Evolutionary conservation across 2,888 invertebrate genomes (phyloP), one percentile per base, ranked within the genome.

Genomic region (Diarsia mendica): DNA sequence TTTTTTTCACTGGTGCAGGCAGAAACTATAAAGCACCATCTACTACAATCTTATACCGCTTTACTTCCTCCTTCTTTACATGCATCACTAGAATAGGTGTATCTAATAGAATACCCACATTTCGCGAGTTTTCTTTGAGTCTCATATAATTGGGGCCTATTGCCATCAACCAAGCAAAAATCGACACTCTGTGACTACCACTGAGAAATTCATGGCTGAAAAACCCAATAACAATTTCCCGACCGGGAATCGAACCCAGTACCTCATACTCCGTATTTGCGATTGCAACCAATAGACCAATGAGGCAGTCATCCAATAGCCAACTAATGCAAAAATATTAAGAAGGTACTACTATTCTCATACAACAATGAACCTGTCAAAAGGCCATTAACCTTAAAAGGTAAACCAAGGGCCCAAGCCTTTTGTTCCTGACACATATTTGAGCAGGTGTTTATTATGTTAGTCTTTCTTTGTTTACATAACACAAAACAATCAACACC

Each of bases 381-480:
- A 70, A 76, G 87, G 85, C 79, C 85, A 86, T 87, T 91, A 80
- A 89, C 90, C 89, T 82, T 79, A 72, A 72, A 82, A 84, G 75
- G 66, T 84, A n/a, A n/a, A 84, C 82, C 80, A 88, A 90, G 89
- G 89, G 88, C 87, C 87, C 83, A 53, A 60, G 80, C 63, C 83
- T 78, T 87, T 84, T 80, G 80, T 82, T 80, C 72, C 58, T 68
- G 53, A 67, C 55, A 72, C 77, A 70, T 75, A 89, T 89, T 89
- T 89, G 86, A 83, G 77, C 91, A 92, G 87, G 88, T 92, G 89
- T 85, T 87, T 84, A 67, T 64, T 80, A 67, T 71, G 75, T 68
- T 80, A 72, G 69, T 66, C 1, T 2, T 51, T 58, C 75, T 77
- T 83, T 84, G 75, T 86, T 86, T 74, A 84, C 73, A 67, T 74